These are phyloP conservation scores for Trididemnum miniatum DNA, from an alignment of 23 tunicate species.

Conservation along the genomic window DNA sequence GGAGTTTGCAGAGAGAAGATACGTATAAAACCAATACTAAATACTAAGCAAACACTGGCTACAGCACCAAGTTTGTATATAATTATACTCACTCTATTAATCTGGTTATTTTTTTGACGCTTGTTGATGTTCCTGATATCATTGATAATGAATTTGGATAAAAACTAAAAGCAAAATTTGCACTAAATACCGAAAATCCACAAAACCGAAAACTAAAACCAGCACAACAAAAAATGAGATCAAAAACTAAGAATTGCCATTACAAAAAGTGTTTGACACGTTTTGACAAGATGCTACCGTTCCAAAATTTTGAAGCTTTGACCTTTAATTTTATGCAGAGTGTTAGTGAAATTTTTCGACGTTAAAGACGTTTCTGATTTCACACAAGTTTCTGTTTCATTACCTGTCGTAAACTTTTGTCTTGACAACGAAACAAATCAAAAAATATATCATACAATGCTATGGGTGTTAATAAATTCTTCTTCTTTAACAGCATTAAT, in stretches of 20 bases:
- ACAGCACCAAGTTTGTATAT: no score
- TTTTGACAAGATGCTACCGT: not conserved
- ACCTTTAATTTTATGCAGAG: no score
- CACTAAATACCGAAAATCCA: not conserved
- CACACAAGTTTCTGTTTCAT: no score
- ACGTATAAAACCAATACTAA: no score
- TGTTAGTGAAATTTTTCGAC: no score
- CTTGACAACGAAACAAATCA: slow-evolving; percentile 79
- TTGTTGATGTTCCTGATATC: slow-evolving; percentile 81
- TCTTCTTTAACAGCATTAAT: slow-evolving; percentile 74
- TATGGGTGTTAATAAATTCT: slow-evolving; percentile 52
- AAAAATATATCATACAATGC: slow-evolving; percentile 86
- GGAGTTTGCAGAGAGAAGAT: no score
- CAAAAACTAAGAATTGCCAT: no score
- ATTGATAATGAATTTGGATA: slow-evolving; percentile 82
- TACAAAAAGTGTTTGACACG: no score
- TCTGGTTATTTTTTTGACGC: slow-evolving; percentile 63
- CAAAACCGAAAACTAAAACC: not conserved
- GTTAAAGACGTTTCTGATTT: no score
- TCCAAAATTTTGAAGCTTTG: no score
- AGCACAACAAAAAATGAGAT: no score
- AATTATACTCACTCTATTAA: slow-evolving; percentile 93
- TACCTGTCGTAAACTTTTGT: slow-evolving; percentile 76
- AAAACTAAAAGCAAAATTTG: slow-evolving; percentile 42
- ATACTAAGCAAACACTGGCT: no score